phyloP scores from a whole-genome alignment of 2,113 vertebrate species.

The Pogonocichla stellata region DNA sequence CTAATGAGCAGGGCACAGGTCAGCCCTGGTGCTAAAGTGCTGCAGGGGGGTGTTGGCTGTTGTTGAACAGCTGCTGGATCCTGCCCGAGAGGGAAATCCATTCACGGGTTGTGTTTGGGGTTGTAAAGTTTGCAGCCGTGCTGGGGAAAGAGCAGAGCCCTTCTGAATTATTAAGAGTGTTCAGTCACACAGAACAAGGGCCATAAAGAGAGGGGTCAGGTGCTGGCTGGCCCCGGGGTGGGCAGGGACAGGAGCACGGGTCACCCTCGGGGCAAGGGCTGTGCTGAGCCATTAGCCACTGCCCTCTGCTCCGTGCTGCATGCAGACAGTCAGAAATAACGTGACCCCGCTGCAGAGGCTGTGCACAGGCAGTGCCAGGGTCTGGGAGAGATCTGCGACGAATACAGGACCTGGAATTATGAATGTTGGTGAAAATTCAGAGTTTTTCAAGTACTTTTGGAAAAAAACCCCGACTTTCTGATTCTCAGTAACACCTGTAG shows the following conservation, averaged over 20 bases:
- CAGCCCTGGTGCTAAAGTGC: neutral
- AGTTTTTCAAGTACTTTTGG: neutral
- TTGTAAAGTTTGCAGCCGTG: neutral
- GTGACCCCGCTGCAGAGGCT: neutral
- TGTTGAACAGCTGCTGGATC: conserved; percentile 35
- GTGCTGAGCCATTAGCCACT: neutral
- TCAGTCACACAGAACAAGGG: conserved; percentile 33
- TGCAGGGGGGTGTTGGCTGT: neutral
- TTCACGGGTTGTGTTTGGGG: neutral
- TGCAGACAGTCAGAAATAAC: neutral
- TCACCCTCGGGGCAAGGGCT: neutral
- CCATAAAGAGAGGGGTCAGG: conserved; percentile 11
- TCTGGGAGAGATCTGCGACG: neutral
- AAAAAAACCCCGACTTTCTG: neutral
- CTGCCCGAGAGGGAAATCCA: conserved; percentile 25
- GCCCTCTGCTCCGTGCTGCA: conserved; percentile 4
- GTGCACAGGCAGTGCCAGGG: neutral
- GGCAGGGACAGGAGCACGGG: neutral
- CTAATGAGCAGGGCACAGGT: conserved; percentile 3
- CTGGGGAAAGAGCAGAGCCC: neutral
- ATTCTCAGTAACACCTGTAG: neutral
- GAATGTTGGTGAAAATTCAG: neutral
- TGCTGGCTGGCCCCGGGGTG: neutral
- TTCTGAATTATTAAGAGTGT: neutral
- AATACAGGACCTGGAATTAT: neutral